Evolutionary conservation across 2,888 invertebrate species (phyloP).

Genomic region (Dilophus febrilis): DNA sequence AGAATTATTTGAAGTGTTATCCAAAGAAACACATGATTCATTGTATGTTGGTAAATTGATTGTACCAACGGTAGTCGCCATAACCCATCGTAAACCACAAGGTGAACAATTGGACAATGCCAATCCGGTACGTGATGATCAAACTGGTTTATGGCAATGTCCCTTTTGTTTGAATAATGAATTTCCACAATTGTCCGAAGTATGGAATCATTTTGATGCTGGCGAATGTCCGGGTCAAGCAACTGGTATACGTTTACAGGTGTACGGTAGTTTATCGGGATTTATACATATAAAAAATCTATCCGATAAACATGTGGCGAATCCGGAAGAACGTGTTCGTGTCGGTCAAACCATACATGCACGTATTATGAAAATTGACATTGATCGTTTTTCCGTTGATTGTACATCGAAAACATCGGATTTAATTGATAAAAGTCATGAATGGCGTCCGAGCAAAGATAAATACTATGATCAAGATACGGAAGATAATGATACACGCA

Average conservation of each 20-base stretch:
- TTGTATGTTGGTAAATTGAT: slow-evolving; percentile 82
- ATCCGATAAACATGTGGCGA: slow-evolving; percentile 81
- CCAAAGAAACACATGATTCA: slow-evolving; percentile 89
- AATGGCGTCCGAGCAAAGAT: slow-evolving; percentile 82
- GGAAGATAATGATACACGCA: slow-evolving; percentile 62
- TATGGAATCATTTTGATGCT: slow-evolving; percentile 97
- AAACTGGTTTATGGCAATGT: slow-evolving; percentile 92
- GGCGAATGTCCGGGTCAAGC: slow-evolving; percentile 92
- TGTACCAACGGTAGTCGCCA: slow-evolving; percentile 60
- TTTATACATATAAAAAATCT: slow-evolving; percentile 88
- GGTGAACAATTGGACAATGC: slow-evolving; percentile 89
- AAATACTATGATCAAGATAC: slow-evolving; percentile 76
- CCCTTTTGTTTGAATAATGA: slow-evolving; percentile 93
- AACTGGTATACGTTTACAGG: slow-evolving; percentile 69
- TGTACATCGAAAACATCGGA: slow-evolving; percentile 89
- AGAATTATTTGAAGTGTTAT: slow-evolving; percentile 84
- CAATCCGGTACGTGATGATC: slow-evolving; percentile 87
- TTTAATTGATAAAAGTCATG: slow-evolving; percentile 72
- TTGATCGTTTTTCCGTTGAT: slow-evolving; percentile 83
- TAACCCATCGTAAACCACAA: slow-evolving; percentile 75
- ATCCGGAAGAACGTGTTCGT: slow-evolving; percentile 72
- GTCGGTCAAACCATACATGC: slow-evolving; percentile 71
- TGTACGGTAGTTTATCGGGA: slow-evolving; percentile 86
- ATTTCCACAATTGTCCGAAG: slow-evolving; percentile 89
- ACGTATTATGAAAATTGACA: slow-evolving; percentile 87